Evolutionary conservation across 2,888 invertebrate species (phyloP).

Genomic region (Noctua janthe): DNA sequence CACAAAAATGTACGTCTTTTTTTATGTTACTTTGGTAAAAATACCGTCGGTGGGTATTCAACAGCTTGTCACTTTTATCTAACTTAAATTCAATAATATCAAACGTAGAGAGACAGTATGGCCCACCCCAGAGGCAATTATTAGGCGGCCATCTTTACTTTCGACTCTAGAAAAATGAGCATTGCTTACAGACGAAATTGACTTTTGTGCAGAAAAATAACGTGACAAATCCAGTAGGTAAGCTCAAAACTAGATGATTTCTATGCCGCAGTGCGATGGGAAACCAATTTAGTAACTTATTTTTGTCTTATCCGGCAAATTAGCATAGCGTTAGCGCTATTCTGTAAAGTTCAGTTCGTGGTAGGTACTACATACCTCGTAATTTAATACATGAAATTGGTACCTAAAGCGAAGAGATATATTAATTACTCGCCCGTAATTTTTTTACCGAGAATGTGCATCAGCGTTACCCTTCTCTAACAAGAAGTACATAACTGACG

Average conservation of each 20-base stretch:
- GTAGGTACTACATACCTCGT: too few species aligned
- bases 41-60: constrained; percentile 70
- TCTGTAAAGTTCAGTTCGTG: constrained; percentile 1
- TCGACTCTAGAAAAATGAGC: background rate
- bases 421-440: background rate
- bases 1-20: constrained; percentile 62
- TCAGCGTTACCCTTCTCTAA: background rate
- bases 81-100: constrained; percentile 22
- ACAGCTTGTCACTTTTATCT: constrained; percentile 31
- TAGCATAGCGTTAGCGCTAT: background rate
- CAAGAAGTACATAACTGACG: background rate
- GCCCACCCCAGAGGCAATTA: background rate
- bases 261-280: background rate
- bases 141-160: constrained; percentile 11
- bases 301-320: background rate
- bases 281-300: background rate
- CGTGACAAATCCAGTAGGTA: background rate
- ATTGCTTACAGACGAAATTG: background rate
- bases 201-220: too few species aligned
- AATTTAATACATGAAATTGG: too few species aligned
- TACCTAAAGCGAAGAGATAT: background rate
- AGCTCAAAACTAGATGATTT: background rate
- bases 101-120: constrained; percentile 15
- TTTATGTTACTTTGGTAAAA: constrained; percentile 56
- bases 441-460: background rate